Conservation (phyloP, 2,888 invertebrate species). For the Octonoba sinensis region DNA sequence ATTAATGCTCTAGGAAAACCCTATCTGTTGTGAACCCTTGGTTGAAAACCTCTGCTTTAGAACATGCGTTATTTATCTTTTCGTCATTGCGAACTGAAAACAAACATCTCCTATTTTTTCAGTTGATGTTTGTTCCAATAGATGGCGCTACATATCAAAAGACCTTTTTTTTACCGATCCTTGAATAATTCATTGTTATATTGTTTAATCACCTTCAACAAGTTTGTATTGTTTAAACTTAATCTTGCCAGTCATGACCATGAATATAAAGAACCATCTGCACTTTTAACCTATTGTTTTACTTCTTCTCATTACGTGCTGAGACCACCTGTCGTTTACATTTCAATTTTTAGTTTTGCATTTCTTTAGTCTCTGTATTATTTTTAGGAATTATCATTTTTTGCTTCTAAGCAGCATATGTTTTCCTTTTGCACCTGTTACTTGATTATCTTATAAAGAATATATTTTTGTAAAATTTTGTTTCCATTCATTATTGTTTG, state of each 20-base stretch:
- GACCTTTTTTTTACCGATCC: not conserved
- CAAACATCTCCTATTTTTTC: too few species aligned
- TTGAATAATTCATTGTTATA: slow-evolving; percentile 1
- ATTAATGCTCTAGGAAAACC: too few species aligned
- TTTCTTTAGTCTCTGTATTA: not conserved
- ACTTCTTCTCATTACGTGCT: slow-evolving; percentile 23
- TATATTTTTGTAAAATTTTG: not conserved
- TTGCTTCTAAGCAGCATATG: too few species aligned
- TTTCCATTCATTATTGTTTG: too few species aligned
- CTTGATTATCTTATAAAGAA: not conserved
- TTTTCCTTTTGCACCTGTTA: not conserved
- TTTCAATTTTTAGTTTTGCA: not conserved
- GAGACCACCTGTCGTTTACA: slow-evolving; percentile 20
- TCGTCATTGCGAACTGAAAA: too few species aligned
- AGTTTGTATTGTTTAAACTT: slow-evolving; percentile 16
- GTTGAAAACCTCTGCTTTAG: too few species aligned
- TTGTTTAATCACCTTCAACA: not conserved
- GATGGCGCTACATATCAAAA: slow-evolving; percentile 22
- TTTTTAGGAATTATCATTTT: too few species aligned
- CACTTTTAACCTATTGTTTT: slow-evolving; percentile 16
- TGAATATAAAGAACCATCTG: slow-evolving; percentile 7
- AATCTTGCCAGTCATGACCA: slow-evolving; percentile 5
- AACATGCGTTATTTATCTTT: too few species aligned
- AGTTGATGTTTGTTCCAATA: not conserved
- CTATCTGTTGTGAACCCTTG: too few species aligned